phyloP scores from a whole-genome alignment of 2,888 invertebrate genomes.

The Trichogramma evanescens region DNA sequence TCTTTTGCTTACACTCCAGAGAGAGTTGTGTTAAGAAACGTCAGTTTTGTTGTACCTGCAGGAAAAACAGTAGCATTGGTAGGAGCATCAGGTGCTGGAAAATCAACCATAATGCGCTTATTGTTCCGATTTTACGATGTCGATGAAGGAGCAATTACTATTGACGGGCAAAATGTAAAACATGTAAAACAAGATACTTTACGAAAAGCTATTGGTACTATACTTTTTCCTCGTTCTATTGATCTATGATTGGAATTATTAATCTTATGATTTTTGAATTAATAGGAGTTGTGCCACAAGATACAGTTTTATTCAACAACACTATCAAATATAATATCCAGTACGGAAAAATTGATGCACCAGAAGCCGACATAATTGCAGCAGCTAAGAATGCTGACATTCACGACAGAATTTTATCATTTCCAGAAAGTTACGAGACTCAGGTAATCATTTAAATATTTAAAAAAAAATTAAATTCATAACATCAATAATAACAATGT shows the following conservation, averaged over 20 bases:
- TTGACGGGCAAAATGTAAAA: constrained; percentile 86
- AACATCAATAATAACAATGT: not conserved
- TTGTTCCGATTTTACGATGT: constrained; percentile 96
- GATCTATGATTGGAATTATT: not conserved
- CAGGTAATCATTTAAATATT: constrained; percentile 49
- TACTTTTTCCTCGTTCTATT: not conserved
- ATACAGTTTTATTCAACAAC: constrained; percentile 92
- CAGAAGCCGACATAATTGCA: constrained; percentile 74
- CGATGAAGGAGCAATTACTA: constrained; percentile 72
- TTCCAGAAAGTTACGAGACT: constrained; percentile 83
- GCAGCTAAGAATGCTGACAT: constrained; percentile 92
- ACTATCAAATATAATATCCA: constrained; percentile 90
- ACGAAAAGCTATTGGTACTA: constrained; percentile 64
- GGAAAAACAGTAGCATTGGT: constrained; percentile 84
- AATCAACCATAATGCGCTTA: constrained; percentile 91
- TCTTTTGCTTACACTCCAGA: constrained; percentile 83
- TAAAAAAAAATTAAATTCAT: not conserved
- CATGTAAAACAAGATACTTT: constrained; percentile 79
- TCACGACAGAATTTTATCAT: constrained; percentile 83
- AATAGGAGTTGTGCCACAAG: constrained; percentile 86
- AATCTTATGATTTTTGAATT: constrained; percentile 5
- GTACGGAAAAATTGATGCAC: constrained; percentile 76
- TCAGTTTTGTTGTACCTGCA: constrained; percentile 71
- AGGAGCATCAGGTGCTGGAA: constrained; percentile 86
- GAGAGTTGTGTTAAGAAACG: constrained; percentile 64